Evolutionary conservation across 1,140 invertebrate species (phyloP).

Genomic region (Drosophila insularis): DNA sequence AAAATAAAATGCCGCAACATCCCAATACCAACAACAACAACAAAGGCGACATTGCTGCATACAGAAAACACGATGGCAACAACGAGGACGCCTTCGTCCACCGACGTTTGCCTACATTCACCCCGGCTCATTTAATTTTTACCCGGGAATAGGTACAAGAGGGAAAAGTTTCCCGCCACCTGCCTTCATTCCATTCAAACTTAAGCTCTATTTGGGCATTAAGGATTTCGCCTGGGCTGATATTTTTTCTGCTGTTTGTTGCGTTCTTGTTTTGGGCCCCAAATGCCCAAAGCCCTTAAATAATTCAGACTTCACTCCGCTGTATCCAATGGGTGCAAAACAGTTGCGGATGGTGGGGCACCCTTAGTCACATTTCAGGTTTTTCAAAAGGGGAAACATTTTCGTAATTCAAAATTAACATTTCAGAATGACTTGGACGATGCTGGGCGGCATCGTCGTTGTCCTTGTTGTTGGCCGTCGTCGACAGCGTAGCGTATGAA

Average conservation of each 20-base stretch:
- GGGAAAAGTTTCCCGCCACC: background rate
- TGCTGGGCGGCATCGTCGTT: conserved; percentile 51
- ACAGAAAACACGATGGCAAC: conserved; percentile 58
- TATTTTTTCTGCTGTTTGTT: conserved; percentile 24
- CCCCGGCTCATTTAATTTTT: conserved; percentile 50
- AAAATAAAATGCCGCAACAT: conserved; percentile 80
- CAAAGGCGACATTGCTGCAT: conserved; percentile 55
- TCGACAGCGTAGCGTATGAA: conserved; percentile 40
- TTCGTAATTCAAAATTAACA: conserved; percentile 81
- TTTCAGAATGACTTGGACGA: conserved; percentile 78
- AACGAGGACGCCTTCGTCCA: background rate
- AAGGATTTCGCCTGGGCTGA: conserved; percentile 60
- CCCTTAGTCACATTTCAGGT: background rate
- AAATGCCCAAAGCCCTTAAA: conserved; percentile 75
- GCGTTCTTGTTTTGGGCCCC: conserved; percentile 39
- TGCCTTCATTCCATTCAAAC: conserved; percentile 38
- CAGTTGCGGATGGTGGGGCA: background rate
- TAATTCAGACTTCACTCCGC: conserved; percentile 62
- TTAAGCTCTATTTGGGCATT: conserved; percentile 79
- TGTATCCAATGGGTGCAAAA: background rate
- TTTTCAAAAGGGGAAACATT: conserved; percentile 42
- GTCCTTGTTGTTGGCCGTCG: conserved; percentile 19
- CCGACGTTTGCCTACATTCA: background rate
- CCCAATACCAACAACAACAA: conserved; percentile 42
- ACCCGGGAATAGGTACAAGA: conserved; percentile 13